phyloP scores from a whole-genome alignment of 1,140 invertebrate genomes.

The honey bee (Apis mellifera) region Amel_HAv3.1 CM009932.2:2713001-2713500 shows the following conservation, averaged over 20 bases:
- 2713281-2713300: not conserved
- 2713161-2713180: not conserved
- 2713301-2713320: conserved; percentile 23
- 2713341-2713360: conserved; percentile 31
- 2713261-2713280: not conserved
- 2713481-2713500: too few species aligned
- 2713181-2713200: not conserved
- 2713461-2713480: too few species aligned
- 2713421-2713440: not conserved
- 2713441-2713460: too few species aligned
- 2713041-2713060: not conserved
- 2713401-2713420: too few species aligned
- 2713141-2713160: not conserved
- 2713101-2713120: not conserved
- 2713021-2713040: conserved; percentile 79
- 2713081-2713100: not conserved
- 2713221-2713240: not conserved
- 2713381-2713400: conserved; percentile 44
- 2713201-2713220: not conserved
- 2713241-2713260: too few species aligned
- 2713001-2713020: conserved; percentile 64
- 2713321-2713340: not conserved
- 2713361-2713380: conserved; percentile 6
- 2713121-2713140: not conserved
- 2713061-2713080: too few species aligned